phyloP scores from a whole-genome alignment of 2,888 invertebrate species.

The Halocaridina rubra region DNA sequence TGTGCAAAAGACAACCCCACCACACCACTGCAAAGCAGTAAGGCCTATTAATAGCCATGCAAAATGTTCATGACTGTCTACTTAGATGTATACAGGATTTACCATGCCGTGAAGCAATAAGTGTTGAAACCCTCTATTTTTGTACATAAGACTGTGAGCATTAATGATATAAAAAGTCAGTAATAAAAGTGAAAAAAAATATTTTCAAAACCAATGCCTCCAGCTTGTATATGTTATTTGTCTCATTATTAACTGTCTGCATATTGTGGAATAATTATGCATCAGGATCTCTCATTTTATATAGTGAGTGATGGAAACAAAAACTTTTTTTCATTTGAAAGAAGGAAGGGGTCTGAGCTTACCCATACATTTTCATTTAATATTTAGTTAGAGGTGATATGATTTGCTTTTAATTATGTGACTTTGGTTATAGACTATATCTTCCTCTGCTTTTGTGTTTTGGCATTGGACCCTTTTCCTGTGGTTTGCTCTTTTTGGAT shows the following conservation, averaged over 20 bases:
- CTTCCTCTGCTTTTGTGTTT: conserved; percentile 44
- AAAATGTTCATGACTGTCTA: conserved; percentile 46
- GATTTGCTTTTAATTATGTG: conserved; percentile 42
- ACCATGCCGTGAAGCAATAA: conserved; percentile 58
- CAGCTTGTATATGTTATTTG: conserved; percentile 48
- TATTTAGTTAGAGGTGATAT: conserved; percentile 49
- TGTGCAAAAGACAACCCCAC: conserved; percentile 25
- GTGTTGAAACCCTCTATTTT: conserved; percentile 61
- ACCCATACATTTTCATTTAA: conserved; percentile 24
- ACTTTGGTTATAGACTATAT: conserved; percentile 40
- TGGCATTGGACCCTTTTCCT: conserved; percentile 52
- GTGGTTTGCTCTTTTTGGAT: conserved; percentile 46
- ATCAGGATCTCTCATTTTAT: conserved; percentile 15
- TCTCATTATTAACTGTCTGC: not conserved
- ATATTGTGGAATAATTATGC: not conserved
- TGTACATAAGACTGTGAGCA: conserved; percentile 59
- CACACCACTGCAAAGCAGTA: conserved; percentile 28
- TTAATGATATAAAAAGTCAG: conserved; percentile 58
- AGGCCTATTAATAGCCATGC: conserved; percentile 23
- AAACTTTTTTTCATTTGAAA: conserved; percentile 6
- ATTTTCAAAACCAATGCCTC: conserved; percentile 51
- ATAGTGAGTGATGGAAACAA: not conserved
- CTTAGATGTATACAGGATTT: conserved; percentile 52
- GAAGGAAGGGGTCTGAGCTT: conserved; percentile 30
- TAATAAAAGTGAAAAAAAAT: conserved; percentile 58